Evolutionary conservation across 2,888 invertebrate species (phyloP).

Genomic region (Tryphoninae sp.): DNA sequence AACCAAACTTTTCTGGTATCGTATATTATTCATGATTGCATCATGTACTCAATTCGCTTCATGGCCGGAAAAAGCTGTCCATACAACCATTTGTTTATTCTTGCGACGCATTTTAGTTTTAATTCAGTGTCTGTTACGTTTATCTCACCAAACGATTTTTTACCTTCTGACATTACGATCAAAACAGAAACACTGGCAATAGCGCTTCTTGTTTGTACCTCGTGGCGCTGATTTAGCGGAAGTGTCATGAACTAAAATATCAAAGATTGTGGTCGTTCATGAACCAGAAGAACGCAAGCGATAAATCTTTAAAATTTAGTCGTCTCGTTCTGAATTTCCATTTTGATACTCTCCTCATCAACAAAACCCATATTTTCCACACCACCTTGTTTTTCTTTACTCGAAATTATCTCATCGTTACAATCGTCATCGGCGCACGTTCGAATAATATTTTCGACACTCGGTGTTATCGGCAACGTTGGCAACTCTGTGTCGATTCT

Average conservation of each 20-base stretch:
- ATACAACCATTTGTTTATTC: too few relatives aligned
- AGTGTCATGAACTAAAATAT: too few relatives aligned
- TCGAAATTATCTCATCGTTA: constrained; percentile 52
- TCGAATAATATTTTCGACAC: constrained; percentile 72
- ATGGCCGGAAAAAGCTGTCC: too few relatives aligned
- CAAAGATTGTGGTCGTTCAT: too few relatives aligned
- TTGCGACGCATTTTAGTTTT: too few relatives aligned
- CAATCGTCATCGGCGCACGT: constrained; percentile 61
- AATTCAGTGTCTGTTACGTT: too few relatives aligned
- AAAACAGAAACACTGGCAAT: too few relatives aligned
- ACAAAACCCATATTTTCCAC: constrained; percentile 64
- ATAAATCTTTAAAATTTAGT: constrained; percentile 63
- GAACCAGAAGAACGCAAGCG: background rate
- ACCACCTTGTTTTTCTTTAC: constrained; percentile 34
- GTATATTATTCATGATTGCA: background rate
- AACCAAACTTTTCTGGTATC: background rate
- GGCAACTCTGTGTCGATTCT: constrained; percentile 77
- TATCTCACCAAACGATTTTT: too few relatives aligned
- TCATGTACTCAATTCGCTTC: too few relatives aligned
- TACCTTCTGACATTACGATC: too few relatives aligned
- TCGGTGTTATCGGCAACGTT: constrained; percentile 71
- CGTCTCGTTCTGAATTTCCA: constrained; percentile 44
- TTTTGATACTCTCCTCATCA: constrained; percentile 60
- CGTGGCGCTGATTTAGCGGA: too few relatives aligned
- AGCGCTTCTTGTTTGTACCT: too few relatives aligned